Conservation (phyloP, 2,797 vertebrate genomes). For the Vireo griseus region DNA sequence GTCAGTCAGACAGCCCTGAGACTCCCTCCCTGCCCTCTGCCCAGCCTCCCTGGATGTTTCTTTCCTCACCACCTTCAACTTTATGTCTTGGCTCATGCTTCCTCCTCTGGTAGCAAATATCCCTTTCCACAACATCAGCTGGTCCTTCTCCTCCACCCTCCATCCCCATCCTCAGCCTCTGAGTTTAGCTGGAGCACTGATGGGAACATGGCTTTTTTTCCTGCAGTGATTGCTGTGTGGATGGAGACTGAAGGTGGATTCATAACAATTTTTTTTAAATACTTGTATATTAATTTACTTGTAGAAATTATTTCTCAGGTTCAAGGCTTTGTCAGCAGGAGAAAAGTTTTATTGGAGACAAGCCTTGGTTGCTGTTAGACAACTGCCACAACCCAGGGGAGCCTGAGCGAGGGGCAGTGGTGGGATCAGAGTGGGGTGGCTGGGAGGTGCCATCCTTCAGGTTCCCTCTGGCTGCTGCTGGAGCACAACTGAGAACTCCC, state of each 20-base stretch:
- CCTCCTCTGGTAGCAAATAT: not conserved
- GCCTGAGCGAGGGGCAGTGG: not conserved
- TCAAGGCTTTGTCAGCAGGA: not conserved
- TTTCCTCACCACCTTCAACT: not conserved
- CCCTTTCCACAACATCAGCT: not conserved
- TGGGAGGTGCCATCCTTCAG: not conserved
- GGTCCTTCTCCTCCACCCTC: not conserved
- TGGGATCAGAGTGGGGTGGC: not conserved
- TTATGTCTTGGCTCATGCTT: not conserved
- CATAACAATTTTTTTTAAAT: rapidly evolving
- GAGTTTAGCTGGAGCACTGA: not conserved
- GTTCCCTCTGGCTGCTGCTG: not conserved
- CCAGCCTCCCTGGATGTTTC: not conserved
- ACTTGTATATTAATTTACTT: not conserved
- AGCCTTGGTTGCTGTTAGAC: not conserved
- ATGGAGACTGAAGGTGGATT: not conserved
- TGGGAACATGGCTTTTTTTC: rapidly evolving
- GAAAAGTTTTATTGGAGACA: constrained; percentile 41
- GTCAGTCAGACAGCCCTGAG: not conserved
- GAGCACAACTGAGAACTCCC: not conserved
- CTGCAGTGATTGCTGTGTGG: not conserved
- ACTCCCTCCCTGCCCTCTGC: not conserved
- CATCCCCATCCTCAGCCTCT: not conserved
- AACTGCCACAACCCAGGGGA: not conserved
- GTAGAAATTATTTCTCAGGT: not conserved